These are phyloP conservation scores for Pseudopipra pipra DNA, from an alignment of 2,113 vertebrate species.

Conservation along the genomic window DNA sequence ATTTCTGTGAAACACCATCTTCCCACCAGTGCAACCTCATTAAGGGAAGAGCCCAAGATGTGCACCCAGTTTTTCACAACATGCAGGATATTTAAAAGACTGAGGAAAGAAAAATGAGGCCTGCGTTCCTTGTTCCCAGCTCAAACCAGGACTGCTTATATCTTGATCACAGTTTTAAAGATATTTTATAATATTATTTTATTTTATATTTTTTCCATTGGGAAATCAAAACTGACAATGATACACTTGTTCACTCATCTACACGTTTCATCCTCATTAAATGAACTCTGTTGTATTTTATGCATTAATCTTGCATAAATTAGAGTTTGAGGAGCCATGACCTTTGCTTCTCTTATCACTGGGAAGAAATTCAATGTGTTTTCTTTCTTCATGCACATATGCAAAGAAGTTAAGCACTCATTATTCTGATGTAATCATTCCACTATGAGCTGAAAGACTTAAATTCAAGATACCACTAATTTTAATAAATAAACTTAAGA, in stretches of 20 bases:
- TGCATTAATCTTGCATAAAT: slow-evolving; percentile 46
- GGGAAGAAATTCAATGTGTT: slow-evolving; percentile 52
- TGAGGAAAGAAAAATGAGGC: neutral
- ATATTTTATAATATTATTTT: slow-evolving; percentile 60
- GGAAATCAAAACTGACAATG: slow-evolving; percentile 41
- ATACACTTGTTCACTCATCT: slow-evolving; percentile 25
- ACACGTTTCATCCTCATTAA: slow-evolving; percentile 45
- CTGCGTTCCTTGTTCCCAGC: slow-evolving; percentile 48
- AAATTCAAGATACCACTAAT: neutral
- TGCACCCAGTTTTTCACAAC: neutral
- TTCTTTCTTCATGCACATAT: slow-evolving; percentile 1
- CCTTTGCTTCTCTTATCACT: slow-evolving; percentile 46
- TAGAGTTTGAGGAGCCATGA: slow-evolving; percentile 36
- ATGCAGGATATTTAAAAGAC: neutral
- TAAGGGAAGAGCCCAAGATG: neutral
- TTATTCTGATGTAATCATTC: slow-evolving; percentile 12
- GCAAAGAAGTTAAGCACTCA: neutral
- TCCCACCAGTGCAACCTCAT: neutral
- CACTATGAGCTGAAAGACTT: slow-evolving; percentile 12
- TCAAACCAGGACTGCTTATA: slow-evolving; percentile 61
- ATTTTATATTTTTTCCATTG: slow-evolving; percentile 60
- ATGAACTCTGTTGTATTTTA: neutral
- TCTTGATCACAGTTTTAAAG: slow-evolving; percentile 51
- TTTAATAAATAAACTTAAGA: slow-evolving; percentile 1
- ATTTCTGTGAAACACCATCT: neutral